A percentile compares a stretch with the other conserved stretches of the same genome.
Conservation (phyloP, 2,113 vertebrate genomes). For the Indicator maculatus region DNA sequence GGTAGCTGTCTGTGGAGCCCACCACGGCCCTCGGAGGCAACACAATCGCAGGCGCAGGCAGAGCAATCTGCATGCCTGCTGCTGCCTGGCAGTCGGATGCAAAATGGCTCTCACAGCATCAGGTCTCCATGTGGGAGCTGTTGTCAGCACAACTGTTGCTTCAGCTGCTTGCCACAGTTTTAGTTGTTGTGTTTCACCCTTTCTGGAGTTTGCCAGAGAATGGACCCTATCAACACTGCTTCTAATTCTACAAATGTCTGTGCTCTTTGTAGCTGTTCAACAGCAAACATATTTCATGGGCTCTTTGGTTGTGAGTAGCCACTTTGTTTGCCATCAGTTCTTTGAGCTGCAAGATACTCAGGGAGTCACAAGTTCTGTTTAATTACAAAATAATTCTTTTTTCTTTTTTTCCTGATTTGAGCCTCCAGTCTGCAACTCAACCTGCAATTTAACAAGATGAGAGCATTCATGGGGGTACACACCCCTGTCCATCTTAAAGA, state of each 20-base stretch:
- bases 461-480: neutral
- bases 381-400: neutral
- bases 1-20: too few relatives aligned
- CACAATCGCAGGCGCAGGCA: fast-evolving
- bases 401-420: neutral
- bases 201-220: neutral
- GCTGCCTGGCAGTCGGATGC: neutral
- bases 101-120: neutral
- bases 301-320: neutral
- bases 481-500: neutral
- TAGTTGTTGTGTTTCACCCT: neutral
- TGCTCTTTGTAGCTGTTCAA: fast-evolving
- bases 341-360: neutral
- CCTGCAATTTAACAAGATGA: neutral
- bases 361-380: neutral
- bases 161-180: neutral
- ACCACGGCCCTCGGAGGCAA: neutral
- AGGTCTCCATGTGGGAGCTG: fast-evolving
- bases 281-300: neutral
- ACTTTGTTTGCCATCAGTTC: neutral
- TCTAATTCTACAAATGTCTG: neutral
- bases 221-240: fast-evolving
- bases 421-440: neutral
- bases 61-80: neutral
- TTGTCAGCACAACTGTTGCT: neutral